These are phyloP conservation scores for Corythucha ciliata DNA, from an alignment of 2,888 invertebrate genomes.

Conservation along the genomic window DNA sequence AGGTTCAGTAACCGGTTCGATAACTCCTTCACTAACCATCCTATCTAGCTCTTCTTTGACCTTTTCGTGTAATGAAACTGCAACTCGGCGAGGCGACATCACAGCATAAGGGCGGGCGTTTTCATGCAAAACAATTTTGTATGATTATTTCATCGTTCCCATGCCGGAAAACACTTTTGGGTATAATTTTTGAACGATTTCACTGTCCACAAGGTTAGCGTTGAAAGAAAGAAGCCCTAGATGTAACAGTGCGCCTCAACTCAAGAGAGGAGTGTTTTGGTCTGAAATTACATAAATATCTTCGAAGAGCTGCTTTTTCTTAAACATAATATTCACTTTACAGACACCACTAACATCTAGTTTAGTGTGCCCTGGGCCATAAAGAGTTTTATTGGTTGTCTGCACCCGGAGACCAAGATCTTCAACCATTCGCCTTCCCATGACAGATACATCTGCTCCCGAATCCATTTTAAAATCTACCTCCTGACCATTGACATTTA, in stretches of 20 bases:
- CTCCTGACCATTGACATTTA: neutral
- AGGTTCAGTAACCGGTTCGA: conserved; percentile 7
- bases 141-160: conserved; percentile 6
- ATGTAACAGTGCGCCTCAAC: neutral
- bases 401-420: neutral
- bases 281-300: neutral
- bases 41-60: conserved; percentile 14
- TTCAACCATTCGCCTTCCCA: neutral
- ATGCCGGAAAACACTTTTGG: neutral
- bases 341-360: conserved; percentile 3
- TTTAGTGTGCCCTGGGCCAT: conserved; percentile 7
- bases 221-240: neutral
- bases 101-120: neutral
- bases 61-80: neutral
- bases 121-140: conserved; percentile 12
- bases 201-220: neutral
- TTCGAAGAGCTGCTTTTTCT: neutral
- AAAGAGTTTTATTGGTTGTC: neutral
- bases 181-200: neutral
- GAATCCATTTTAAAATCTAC: conserved; percentile 3
- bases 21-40: neutral
- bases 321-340: neutral
- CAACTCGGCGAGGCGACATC: neutral
- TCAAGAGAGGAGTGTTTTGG: conserved; percentile 6
- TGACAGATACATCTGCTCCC: neutral